Evolutionary conservation across 2,113 vertebrate species (phyloP), one percentile per base, ranked within the genome.

Genomic region (Pseudopodoces humilis): DNA sequence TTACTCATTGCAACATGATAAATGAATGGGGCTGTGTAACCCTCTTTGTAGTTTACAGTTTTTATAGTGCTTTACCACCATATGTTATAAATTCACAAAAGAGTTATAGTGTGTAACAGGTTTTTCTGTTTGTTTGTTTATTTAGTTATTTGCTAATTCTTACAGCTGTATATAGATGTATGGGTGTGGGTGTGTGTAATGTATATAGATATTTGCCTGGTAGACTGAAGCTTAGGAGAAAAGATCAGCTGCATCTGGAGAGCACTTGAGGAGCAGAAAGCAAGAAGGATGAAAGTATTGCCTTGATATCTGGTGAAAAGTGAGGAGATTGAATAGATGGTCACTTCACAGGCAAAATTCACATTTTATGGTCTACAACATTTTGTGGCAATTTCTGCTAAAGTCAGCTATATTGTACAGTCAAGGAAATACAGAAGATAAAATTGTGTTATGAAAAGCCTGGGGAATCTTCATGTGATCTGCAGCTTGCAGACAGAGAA

Each of bases 1-100:
- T 97, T 97, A 95, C 95, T 97, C 95, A 95, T 94, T 96, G 93
- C 91, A 95, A 95, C 88, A 91, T 97, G 96, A 96, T 97, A 94
- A 97, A 97, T 97, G 95, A 96, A 96, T 84, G 95, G 79, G 90
- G 44, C 80, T 87, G 56, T 89, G 77, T 81, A 95, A 86, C 96
- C 82, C 81, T 94, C 92, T 96, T 94, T 92, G 95, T 92, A 88
- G 90, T 95, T 96, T 94, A 95, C 92, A 86, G 63, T 84, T 97
- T 97, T 95, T 94, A 62, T 86, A 90, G 88, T 84, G 93, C 81
- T 92, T 93, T 94, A 70, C 82, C 46, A 72, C 92, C 96, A 91
- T 94, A 95, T 95, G 95, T 78, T 96, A 92, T 94, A 95, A 97
- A 97, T 94, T 95, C 93, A 94, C 91, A 93, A 88, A 94, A 90